Evolutionary conservation across 2,888 invertebrate species (phyloP), one percentile per base, ranked within the genome.

Genomic region (Cantharis lateralis): DNA sequence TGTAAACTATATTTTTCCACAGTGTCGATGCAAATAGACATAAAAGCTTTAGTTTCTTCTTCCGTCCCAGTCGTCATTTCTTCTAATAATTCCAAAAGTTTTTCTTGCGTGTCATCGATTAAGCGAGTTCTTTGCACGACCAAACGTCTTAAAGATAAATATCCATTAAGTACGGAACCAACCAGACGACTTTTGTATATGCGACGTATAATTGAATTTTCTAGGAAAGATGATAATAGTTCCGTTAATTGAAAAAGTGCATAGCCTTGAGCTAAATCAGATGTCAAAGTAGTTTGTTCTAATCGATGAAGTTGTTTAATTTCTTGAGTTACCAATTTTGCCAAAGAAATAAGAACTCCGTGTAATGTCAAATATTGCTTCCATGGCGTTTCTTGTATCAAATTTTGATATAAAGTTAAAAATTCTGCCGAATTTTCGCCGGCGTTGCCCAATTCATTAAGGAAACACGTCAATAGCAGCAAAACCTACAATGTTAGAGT

Each of bases 31-130:
- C 98, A 97, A 24, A 98, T 96, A 11, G 96, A 94, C 98, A 99
- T 99, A 86, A 99, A 99, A 78, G 97, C 96, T 69, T 96, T 95
- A 0, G 98, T 98, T 89, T 99, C 99, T 62, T 96, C 94, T 88
- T 98, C 98, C 0, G 97, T 98, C 10, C 95, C 96, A 4, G 95
- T 95, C 0, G 98, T 98, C 95, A 98, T 96, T 88, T 98, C 97
- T 88, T 98, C 98, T 15, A 98, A 90, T 83, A 98, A 91, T 85
- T 97, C 96, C 10, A 98, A 90, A 64, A 98, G 90, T 85, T 97
- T 97, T 88, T 97, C 97, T 88, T 98, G 98, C 4, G 98, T 98
- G 87, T 98, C 98, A 87, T 98, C 98, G 61, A 98, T 96, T 71
- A 98, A 91, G 72, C 98, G 92, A 0, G 98, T 98, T 77, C 98